Evolutionary conservation across 2,113 vertebrate species (phyloP), one percentile per base, ranked within the genome.

Genomic region (Tympanuchus pallidicinctus): DNA sequence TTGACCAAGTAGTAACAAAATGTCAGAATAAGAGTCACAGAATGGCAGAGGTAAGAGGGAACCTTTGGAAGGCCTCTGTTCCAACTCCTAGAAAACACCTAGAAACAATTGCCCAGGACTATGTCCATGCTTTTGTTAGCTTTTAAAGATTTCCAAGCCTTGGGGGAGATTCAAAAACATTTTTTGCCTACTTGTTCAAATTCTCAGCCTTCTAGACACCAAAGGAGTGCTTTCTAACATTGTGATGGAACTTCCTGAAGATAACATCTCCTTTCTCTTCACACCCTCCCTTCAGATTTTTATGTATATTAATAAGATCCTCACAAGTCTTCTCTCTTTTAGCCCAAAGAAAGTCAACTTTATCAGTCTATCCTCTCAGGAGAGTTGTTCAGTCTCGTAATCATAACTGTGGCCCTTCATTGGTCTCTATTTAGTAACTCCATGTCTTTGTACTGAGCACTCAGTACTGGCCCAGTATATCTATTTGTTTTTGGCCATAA

Each of bases 41-140:
- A 56, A 36, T 2, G 71, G 5, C 6, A 85, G 11, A 66, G 16
- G 27, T 25, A 13, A 15, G 34, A 72, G 24, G 8, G 6, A 5
- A 45, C 11, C 32, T 73, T 13, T 16, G 43, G 32, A 89, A 3
- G 3, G 45, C 24, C 76, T 89, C 14, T 2, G 2, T 50, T 15
- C 5, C 8, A 52, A 22, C 11, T 3, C 8, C 14, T 21, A 57
- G n/a, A 89, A 38, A 32, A 14, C 25, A 70, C 6, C 17, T 57
- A 28, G 1, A 42, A 4, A 4, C 4, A 18, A 8, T 40, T 64
- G 28, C 6, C 15, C 16, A 71, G 10, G 4, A n/a, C 5, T 27
- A 21, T 38, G 30, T 34, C 27, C 24, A 38, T 18, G 5, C 27
- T 61, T 61, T 36, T 36, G 13, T 61, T 22, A 61, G 4, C 5